Evolutionary conservation across 2,797 vertebrate species (phyloP), one percentile per base, ranked within the genome.

Genomic region (Pseudocheirus occidentalis): DNA sequence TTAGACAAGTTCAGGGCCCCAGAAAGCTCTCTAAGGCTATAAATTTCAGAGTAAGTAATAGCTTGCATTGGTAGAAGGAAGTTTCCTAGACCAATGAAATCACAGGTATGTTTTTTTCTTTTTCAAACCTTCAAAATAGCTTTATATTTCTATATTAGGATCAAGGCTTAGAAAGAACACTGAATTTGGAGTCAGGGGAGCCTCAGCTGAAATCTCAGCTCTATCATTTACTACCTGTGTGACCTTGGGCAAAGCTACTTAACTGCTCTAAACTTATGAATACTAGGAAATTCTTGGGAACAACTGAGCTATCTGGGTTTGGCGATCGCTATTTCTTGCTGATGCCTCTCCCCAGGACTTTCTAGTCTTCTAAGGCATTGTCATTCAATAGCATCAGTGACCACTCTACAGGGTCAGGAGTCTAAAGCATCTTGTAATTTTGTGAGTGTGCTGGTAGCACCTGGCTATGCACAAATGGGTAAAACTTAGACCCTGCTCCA

Each of bases 331-430:
- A 24, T 24, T 81, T 50, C 40, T 87, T 87, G 73, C 40, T 87
- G 24, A 87, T 27, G 21, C 40, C 24, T 87, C 73, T 87, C 40
- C 40, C 3, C 21, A 46, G 21, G 18, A 46, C 73, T 81, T 81
- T 27, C n/a, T 73, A 40, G 66, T 73, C 34, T 81, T 81, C 73
- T 27, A 46, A 91, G 54, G 92, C 7, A 87, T 27, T 29, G 11
- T 57, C 62, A 28, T 92, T 31, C 57, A 54, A 94, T 92, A 12
- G 94, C 95, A 94, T 94, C 13, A 28, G 90, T 94, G 34, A 40
- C n/a, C 14, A n/a, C 12, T 14, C 27, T 56, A 57, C 5, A n/a
- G 62, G 16, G 6, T 40, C 2, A 46, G 18, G 31, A 73, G 5
- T 81, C 66, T 24, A 46, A 81, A 81, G 2, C 7, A 81, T 46